Conservation (phyloP, 2,797 vertebrate species). For the Clamator glandarius region DNA sequence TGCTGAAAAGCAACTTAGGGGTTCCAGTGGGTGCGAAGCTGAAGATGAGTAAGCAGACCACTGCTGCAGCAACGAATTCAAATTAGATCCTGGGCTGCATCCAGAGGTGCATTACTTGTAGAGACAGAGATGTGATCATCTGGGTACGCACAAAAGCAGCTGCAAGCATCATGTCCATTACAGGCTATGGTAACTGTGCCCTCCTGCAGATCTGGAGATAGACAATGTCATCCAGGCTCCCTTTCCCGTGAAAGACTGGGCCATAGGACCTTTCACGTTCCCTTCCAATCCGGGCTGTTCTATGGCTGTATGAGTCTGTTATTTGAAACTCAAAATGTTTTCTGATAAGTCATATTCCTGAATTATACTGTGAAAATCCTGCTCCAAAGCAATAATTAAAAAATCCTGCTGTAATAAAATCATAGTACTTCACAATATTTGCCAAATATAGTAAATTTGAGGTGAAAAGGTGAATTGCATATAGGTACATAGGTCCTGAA, state of each 20-base stretch:
- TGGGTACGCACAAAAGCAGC: too few species aligned
- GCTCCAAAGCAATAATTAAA: background rate
- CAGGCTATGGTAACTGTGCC: too few species aligned
- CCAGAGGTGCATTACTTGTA: fast-evolving
- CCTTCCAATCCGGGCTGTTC: background rate
- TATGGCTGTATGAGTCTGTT: background rate
- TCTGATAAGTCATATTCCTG: background rate
- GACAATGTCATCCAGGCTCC: background rate
- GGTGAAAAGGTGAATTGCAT: background rate
- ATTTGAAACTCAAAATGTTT: background rate
- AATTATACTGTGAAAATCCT: background rate
- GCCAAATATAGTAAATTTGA: background rate
- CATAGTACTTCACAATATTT: background rate
- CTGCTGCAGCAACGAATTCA: fast-evolving
- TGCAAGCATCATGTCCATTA: too few species aligned
- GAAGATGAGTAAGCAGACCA: background rate
- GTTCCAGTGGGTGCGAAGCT: background rate
- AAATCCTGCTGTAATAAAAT: background rate
- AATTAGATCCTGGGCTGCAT: background rate
- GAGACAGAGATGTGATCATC: background rate
- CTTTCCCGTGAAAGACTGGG: background rate
- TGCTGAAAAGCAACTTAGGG: background rate
- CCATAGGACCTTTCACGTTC: background rate
- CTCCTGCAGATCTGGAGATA: too few species aligned
- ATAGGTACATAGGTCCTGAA: background rate